phyloP scores from a whole-genome alignment of 35 echinoderm and acorn worm genomes.

The Eucidaris tribuloides region DNA sequence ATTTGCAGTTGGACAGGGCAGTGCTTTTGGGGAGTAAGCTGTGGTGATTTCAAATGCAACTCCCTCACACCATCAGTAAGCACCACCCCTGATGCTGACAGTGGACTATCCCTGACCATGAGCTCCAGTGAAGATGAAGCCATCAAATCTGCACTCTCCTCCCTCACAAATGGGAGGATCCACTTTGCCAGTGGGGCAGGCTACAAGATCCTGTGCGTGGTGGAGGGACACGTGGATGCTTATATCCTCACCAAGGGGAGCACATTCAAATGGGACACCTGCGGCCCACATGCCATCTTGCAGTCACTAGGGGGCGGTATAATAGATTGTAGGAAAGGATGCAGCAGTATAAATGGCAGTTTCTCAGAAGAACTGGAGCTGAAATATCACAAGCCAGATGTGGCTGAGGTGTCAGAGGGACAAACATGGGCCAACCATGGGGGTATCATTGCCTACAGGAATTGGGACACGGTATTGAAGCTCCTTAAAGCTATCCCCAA shows the following conservation, averaged over 20 bases:
- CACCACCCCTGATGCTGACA: background rate
- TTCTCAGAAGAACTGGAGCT: background rate
- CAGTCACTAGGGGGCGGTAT: conserved; percentile 84
- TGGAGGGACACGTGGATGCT: conserved; percentile 61
- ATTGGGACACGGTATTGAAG: background rate
- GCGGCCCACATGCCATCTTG: conserved; percentile 83
- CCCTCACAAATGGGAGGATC: conserved; percentile 38
- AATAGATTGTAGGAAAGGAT: conserved; percentile 18
- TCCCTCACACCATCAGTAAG: background rate
- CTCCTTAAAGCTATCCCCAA: conserved; percentile 9
- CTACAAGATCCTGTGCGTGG: conserved; percentile 83
- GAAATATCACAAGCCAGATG: conserved; percentile 72
- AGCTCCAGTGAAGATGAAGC: conserved; percentile 65
- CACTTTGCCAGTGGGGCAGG: conserved; percentile 80
- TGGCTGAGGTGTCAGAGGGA: background rate
- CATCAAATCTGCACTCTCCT: conserved; percentile 20
- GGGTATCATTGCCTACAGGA: conserved; percentile 72
- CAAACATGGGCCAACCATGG: conserved; percentile 81
- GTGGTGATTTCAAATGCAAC: conserved; percentile 43
- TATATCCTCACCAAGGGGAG: conserved; percentile 82
- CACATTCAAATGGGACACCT: conserved; percentile 98
- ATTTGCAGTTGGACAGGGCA: conserved; percentile 64
- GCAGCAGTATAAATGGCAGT: too few relatives aligned
- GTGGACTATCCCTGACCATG: conserved; percentile 29
- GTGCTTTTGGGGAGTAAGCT: conserved; percentile 71